Evolutionary conservation across 2,888 invertebrate genomes (phyloP).

Genomic region (Glaucopsyche alexis): DNA sequence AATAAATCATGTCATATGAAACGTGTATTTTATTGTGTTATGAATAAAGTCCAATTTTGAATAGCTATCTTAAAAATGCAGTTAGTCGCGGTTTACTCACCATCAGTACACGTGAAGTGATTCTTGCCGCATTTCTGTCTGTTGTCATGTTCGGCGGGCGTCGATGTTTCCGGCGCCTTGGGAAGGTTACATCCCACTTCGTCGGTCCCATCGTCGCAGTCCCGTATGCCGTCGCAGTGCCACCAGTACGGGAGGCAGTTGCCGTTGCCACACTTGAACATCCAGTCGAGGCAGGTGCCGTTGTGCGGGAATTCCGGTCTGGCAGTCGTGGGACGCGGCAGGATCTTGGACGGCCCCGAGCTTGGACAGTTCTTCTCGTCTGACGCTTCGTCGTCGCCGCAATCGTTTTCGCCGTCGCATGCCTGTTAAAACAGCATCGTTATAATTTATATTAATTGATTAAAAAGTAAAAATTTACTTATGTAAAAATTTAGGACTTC

Average conservation of each 20-base stretch:
- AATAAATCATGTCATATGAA: no score
- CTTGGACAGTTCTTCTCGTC: slow-evolving; percentile 86
- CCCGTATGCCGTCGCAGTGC: slow-evolving; percentile 88
- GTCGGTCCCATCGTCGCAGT: slow-evolving; percentile 88
- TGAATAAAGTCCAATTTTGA: no score
- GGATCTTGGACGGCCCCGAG: slow-evolving; percentile 53
- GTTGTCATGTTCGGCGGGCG: slow-evolving; percentile 48
- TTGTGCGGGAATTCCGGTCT: slow-evolving; percentile 51
- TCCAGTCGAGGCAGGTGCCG: slow-evolving; percentile 84
- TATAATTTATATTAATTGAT: background rate
- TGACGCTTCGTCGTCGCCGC: slow-evolving; percentile 81
- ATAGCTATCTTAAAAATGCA: background rate
- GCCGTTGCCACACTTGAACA: slow-evolving; percentile 86
- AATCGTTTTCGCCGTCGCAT: slow-evolving; percentile 87
- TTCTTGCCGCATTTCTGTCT: slow-evolving; percentile 60
- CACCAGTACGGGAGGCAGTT: slow-evolving; percentile 89
- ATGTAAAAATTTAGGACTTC: no score
- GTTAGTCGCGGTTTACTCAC: slow-evolving; percentile 45
- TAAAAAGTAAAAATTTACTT: no score
- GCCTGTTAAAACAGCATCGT: slow-evolving; percentile 52
- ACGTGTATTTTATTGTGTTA: no score
- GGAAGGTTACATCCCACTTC: slow-evolving; percentile 81
- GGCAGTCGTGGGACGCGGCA: slow-evolving; percentile 47
- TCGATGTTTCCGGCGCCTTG: slow-evolving; percentile 47
- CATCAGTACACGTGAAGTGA: slow-evolving; percentile 70